Base-by-base conservation (phyloP, 1,140 invertebrate species). In the Hylyphantes graminicola region DNA sequence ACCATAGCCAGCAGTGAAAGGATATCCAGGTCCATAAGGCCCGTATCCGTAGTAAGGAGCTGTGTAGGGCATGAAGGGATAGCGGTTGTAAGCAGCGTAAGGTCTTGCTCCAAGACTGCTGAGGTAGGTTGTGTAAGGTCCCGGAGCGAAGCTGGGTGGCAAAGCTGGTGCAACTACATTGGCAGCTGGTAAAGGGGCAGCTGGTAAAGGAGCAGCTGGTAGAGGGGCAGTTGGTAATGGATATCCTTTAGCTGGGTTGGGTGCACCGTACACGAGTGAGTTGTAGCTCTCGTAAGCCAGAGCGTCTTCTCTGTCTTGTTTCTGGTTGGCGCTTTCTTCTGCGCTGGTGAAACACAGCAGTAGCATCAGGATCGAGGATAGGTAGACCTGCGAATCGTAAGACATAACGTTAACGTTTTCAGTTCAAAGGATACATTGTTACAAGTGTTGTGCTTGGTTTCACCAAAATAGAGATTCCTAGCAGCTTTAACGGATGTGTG, bases 201-300 rank as follows among this genome's bases (percentile, higher is more conserved):
- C n/a, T n/a, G n/a, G n/a, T n/a, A n/a, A n/a, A n/a, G n/a, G n/a
- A n/a, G n/a, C n/a, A n/a, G n/a, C n/a, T n/a, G n/a, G n/a, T n/a
- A n/a, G n/a, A n/a, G n/a, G n/a, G n/a, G n/a, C n/a, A n/a, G n/a
- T n/a, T 19, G 78, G 63, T 53, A 61, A 65, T 6, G 75, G 61
- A 0, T 53, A 2, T 4, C 65, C 51, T 65, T 63, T 72, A n/a
- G 80, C 65, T 74, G 73, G 12, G 68, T 2, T 15, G 21, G 54
- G 21, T 55, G 51, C 54, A 48, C 64, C 68, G 11, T 65, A 74
- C 2, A 74, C 80, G 35, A 70, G 80, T 5, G 80, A 63, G 63
- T 61, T 57, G 21, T 55, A 82, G 8, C 57, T 65, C 19, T 82
- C 80, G 17, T 73, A 82, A 7, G 80, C 80, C 6, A 63, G 35